phyloP scores from a whole-genome alignment of 2,113 vertebrate genomes.

The Xyliphius kryptos region DNA sequence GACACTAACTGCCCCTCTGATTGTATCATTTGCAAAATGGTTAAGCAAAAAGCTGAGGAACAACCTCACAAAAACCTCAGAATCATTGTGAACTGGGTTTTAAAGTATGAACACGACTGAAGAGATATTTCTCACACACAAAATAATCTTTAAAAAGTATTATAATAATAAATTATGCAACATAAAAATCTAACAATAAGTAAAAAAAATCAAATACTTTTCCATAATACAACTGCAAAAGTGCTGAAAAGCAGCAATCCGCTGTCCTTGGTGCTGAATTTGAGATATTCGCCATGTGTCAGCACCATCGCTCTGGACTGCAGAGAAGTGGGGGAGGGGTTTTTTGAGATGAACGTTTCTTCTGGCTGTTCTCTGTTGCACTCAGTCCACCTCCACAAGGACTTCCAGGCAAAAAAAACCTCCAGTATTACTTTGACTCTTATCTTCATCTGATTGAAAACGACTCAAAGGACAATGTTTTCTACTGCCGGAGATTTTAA shows the following conservation, averaged over 20 bases:
- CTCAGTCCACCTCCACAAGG: not conserved
- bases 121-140: too few species aligned
- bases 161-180: too few species aligned
- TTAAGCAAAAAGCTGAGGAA: too few species aligned
- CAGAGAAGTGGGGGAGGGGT: not conserved
- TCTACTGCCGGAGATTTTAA: not conserved
- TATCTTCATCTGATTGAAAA: not conserved
- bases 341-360: too few species aligned
- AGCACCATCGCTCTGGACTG: not conserved
- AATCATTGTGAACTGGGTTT: too few species aligned
- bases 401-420: not conserved
- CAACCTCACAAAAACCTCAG: too few species aligned
- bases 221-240: not conserved
- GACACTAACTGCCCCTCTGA: too few species aligned
- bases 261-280: conserved; percentile 20
- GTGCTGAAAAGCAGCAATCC: not conserved
- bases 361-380: not conserved
- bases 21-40: too few species aligned
- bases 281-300: not conserved
- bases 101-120: too few species aligned
- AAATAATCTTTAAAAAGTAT: too few species aligned
- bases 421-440: not conserved
- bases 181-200: too few species aligned
- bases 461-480: not conserved
- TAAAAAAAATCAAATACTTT: not conserved